A percentile compares a stretch with the other conserved stretches of the same genome.
These are phyloP conservation scores for Girardinus metallicus DNA, from an alignment of 2,797 vertebrate species.

Conservation along the genomic window DNA sequence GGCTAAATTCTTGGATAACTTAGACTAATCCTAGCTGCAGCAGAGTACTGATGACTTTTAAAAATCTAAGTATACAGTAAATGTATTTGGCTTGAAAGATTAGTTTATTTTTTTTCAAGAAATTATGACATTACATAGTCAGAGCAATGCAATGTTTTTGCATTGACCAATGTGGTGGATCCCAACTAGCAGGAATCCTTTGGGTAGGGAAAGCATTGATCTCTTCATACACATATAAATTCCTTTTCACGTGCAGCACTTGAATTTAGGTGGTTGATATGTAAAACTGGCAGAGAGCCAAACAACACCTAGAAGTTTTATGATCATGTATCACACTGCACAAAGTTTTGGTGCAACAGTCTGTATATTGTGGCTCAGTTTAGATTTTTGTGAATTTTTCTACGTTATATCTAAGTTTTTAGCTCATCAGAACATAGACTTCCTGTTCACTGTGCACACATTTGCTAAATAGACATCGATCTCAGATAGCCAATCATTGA, in stretches of 20 bases:
- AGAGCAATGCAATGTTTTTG: neutral
- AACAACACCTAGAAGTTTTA: constrained; percentile 62
- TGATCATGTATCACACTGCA: constrained; percentile 59
- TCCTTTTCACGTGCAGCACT: constrained; percentile 71
- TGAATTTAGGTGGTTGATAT: constrained; percentile 76
- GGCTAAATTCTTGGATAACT: neutral
- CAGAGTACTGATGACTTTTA: neutral
- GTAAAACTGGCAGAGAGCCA: constrained; percentile 61
- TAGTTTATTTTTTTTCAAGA: no score
- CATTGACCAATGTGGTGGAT: constrained; percentile 8
- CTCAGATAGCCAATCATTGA: constrained; percentile 20
- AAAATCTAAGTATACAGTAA: neutral
- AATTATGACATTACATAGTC: no score
- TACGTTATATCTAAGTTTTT: constrained; percentile 9
- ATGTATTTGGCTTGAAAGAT: constrained; percentile 4
- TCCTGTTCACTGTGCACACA: constrained; percentile 5
- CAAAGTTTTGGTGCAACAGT: constrained; percentile 20
- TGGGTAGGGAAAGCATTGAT: constrained; percentile 53
- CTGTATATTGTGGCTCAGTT: neutral
- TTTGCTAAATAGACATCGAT: constrained; percentile 19
- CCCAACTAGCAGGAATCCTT: constrained; percentile 34
- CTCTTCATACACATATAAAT: constrained; percentile 59
- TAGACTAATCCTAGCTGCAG: neutral
- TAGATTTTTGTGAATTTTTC: neutral
- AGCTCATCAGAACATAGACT: constrained; percentile 14